Percentiles rank a stretch among this genome's conserved stretches.
These are phyloP conservation scores for Amazona guildingii DNA, from an alignment of 2,113 vertebrate species.

Conservation along the genomic window DNA sequence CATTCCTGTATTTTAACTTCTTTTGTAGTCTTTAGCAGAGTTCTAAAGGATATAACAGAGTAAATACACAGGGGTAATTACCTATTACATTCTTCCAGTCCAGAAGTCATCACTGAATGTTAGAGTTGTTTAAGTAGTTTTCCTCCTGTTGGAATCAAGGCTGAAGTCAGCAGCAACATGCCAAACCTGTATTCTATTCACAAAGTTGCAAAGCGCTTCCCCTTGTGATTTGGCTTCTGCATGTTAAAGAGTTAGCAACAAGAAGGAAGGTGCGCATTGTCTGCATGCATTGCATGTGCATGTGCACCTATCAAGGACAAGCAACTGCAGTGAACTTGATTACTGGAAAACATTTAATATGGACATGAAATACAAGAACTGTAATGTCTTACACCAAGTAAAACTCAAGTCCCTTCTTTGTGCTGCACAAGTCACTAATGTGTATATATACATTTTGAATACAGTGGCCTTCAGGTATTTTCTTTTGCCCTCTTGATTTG, in stretches of 20 bases:
- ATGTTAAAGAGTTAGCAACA: neutral
- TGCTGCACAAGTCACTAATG: neutral
- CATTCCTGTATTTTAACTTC: neutral
- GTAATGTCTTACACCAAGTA: neutral
- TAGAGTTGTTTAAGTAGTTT: neutral
- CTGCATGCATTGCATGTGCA: neutral
- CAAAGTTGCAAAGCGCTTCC: neutral
- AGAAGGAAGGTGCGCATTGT: neutral
- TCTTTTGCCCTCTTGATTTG: neutral
- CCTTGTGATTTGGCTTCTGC: neutral
- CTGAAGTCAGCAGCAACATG: neutral
- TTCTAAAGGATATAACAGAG: neutral
- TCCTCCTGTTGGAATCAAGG: neutral
- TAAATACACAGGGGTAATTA: neutral
- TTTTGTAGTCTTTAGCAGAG: fast-evolving
- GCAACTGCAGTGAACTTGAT: neutral
- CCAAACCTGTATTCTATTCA: neutral
- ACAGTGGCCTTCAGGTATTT: too few species aligned
- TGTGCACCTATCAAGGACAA: neutral
- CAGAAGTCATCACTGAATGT: neutral
- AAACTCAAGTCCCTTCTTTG: neutral
- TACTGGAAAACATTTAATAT: neutral
- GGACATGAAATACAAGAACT: neutral
- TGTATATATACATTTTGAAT: neutral
- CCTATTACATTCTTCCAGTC: neutral